Evolutionary conservation across 1,140 invertebrate species (phyloP), one percentile per base, ranked within the genome.

Genomic region (Diachasmimorpha longicaudata): DNA sequence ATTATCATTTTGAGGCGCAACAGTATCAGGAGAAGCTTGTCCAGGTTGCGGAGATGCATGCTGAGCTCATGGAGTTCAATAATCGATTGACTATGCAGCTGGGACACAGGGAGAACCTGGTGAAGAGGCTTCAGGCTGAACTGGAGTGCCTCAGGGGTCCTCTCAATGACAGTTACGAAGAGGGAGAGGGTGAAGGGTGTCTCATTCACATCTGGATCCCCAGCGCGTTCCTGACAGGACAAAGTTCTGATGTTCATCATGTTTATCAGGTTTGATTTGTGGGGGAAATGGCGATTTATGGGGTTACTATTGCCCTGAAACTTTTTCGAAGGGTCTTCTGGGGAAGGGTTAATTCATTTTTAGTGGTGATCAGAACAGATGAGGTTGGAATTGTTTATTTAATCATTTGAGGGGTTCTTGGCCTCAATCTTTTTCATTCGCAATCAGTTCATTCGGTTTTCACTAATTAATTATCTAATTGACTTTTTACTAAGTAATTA

Each of bases 1-100:
- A 91, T 85, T 91, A 92, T 82, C 93, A 93, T 80, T 89, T 91
- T 73, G 96, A 97, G 88, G 93, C 95, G 4, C 92, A 92, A 76
- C 92, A 96, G 70, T 98, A 96, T 88, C 95, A 98, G 86, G 92
- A 92, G 79, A 98, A 98, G 90, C 90, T 98, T 16, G 94, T 98
- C 77, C 96, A 97, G 91, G 96, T 98, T 0, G 96, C 97, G 13
- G 96, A 98, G 90, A 98, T 98, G 97, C 96, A 98, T 85, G 96
- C 96, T 0, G 97, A 98, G 86, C 86, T 98, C 19, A 97, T 98
- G 94, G 96, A 98, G 88, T 96, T 98, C 81, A 98, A 98, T 90
- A 93, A 93, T 25, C 85, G 91, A 80, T 81, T 89, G 67, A 89
- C 82, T 36, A 78, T 86, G 72, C 87, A 89, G 73, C 80, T 89